These are phyloP conservation scores for Enteromius radiatus DNA, from an alignment of 2,797 vertebrate genomes.

Conservation along the genomic window DNA sequence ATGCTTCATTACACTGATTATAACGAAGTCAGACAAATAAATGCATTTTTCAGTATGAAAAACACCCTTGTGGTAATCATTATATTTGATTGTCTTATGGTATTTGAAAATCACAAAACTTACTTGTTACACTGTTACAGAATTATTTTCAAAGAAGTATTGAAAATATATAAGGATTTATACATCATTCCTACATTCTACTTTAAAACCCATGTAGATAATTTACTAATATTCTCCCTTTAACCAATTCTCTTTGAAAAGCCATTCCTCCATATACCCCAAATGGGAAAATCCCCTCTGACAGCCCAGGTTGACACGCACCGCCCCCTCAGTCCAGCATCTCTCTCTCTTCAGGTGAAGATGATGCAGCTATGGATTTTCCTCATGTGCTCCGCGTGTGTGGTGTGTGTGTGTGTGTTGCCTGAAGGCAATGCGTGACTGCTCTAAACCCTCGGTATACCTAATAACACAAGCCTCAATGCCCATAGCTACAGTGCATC, in stretches of 20 bases:
- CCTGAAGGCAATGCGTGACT: slow-evolving; percentile 14
- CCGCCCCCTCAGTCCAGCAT: slow-evolving; percentile 14
- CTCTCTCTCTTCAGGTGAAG: slow-evolving; percentile 26
- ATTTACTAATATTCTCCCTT: neutral
- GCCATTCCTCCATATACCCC: neutral
- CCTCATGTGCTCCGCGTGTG: neutral
- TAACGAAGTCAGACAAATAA: neutral
- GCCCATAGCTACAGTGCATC: neutral
- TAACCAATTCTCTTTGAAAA: neutral
- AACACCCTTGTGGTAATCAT: neutral
- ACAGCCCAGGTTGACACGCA: slow-evolving; percentile 18
- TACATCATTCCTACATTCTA: neutral
- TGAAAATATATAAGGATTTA: neutral
- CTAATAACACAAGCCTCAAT: neutral
- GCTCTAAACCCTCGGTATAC: neutral
- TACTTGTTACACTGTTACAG: neutral
- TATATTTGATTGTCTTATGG: neutral
- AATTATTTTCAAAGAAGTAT: neutral
- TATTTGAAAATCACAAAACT: neutral
- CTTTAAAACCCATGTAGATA: neutral
- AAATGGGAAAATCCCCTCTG: slow-evolving; percentile 24
- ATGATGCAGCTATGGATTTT: slow-evolving; percentile 40
- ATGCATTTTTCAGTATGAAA: neutral
- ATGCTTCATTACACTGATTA: neutral
- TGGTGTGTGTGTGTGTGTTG: neutral